Base-by-base conservation (phyloP, 2,797 vertebrate species). In the Salarias fasciatus region DNA sequence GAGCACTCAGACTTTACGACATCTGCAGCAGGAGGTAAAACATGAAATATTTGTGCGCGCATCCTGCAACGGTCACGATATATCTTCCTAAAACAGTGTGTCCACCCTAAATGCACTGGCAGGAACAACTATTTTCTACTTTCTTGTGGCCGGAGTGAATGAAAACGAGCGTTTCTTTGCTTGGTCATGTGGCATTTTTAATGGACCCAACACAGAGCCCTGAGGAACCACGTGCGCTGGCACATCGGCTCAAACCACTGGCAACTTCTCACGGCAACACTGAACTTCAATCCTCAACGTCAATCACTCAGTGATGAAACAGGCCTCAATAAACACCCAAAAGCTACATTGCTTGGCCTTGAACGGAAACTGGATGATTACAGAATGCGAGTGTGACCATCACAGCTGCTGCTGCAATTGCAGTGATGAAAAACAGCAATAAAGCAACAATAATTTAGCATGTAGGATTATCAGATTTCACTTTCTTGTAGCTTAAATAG, bases 121-220 rank as follows among this genome's bases (percentile, higher is more conserved):
- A 24, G 18, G 3, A 24, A 24, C 18, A 24, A 24, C 18, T 18
- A 24, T 24, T 24, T 73, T 76, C 42, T 66, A 54, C 55, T 65
- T 80, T 76, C 60, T 74, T 85, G 82, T 75, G 83, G 83, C 73
- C 31, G 62, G 4, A 74, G 67, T 15, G 11, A 58, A 48, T 53
- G 18, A 24, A 36, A 47, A 52, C 68, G 35, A 72, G 48, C 29
- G 15, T 24, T 74, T 80, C n/a, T n/a, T 63, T 72, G 64, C 67
- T 45, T 66, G 69, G 66, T 79, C 63, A 63, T 83, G 72, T 9
- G 68, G 49, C 13, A 59, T 57, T 44, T 82, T 71, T 63, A 88
- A 80, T 69, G 71, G 80, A 56, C 77, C 79, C 44, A 87, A 79
- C 72, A 84, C 63, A 1, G 59, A 72, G 57, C 78, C 75, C 57